Evolutionary conservation across 1,140 invertebrate species (phyloP).

Genomic region (Cydia splendana): DNA sequence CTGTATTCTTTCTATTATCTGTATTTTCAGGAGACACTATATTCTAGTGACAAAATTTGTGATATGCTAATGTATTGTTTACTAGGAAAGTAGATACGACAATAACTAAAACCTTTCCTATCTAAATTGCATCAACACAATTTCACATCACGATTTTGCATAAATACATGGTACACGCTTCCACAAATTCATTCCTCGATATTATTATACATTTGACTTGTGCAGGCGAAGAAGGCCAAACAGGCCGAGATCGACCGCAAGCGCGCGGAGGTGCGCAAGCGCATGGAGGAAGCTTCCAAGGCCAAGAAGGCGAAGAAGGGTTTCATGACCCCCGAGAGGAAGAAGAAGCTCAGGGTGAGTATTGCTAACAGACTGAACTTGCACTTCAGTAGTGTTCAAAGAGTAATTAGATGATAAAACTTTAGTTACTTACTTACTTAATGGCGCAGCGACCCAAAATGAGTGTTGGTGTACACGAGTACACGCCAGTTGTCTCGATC

Average conservation of each 20-base stretch:
- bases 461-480: too few species aligned
- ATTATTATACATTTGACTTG: constrained; percentile 54
- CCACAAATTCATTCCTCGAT: background rate
- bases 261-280: constrained; percentile 96
- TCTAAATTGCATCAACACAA: constrained; percentile 4
- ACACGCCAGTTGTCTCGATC: too few species aligned
- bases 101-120: too few species aligned
- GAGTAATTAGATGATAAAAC: too few species aligned
- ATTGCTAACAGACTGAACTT: background rate
- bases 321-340: constrained; percentile 99
- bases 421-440: too few species aligned
- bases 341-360: constrained; percentile 98
- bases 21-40: too few species aligned
- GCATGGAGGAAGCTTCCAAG: constrained; percentile 96
- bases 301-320: constrained; percentile 98
- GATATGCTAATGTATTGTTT: too few species aligned
- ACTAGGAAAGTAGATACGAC: too few species aligned
- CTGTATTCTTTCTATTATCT: too few species aligned
- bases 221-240: constrained; percentile 95
- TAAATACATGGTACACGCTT: constrained; percentile 3
- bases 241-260: constrained; percentile 96
- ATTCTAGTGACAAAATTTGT: too few species aligned
- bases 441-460: too few species aligned
- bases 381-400: background rate
- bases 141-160: constrained; percentile 24